Percentiles rank a stretch among this genome's conserved stretches.
Evolutionary conservation across 2,888 invertebrate species (phyloP).

Genomic region (Rhynchonema sp.): DNA sequence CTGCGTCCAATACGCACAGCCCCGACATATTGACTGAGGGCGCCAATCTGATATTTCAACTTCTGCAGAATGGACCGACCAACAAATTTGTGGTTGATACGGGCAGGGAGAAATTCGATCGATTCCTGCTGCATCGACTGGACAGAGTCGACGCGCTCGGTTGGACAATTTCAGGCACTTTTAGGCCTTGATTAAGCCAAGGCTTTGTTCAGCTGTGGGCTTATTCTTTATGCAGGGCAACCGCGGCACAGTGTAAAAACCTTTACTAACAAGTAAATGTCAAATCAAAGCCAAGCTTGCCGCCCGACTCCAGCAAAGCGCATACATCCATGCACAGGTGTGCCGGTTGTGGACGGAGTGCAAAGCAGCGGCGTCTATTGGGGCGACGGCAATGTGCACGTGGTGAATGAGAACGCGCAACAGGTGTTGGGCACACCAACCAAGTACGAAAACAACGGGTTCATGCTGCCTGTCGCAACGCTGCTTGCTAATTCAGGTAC

Average conservation of each 20-base stretch:
- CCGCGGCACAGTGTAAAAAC: too few relatives aligned
- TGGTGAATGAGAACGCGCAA: background rate
- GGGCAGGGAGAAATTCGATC: background rate
- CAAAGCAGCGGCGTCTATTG: background rate
- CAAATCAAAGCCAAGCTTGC: too few relatives aligned
- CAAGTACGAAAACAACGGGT: background rate
- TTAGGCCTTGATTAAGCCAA: too few relatives aligned
- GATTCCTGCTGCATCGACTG: background rate
- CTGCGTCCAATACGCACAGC: background rate
- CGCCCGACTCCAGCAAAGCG: too few relatives aligned
- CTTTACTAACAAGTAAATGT: too few relatives aligned
- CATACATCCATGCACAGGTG: too few relatives aligned
- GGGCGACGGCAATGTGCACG: background rate
- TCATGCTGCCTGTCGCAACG: background rate
- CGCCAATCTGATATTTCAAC: background rate
- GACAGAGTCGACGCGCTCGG: background rate
- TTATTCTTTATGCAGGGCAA: too few relatives aligned
- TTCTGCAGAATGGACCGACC: background rate
- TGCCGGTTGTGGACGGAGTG: background rate
- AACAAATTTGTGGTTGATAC: background rate
- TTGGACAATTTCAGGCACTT: too few relatives aligned
- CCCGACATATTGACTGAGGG: background rate
- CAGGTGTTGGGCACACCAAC: background rate
- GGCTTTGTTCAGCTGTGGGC: too few relatives aligned
- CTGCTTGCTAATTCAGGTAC: too few relatives aligned